Percentiles rank a stretch among this genome's conserved stretches.
These are phyloP conservation scores for Brienomyrus longianalis DNA, from an alignment of 2,113 vertebrate genomes.

Conservation along the genomic window DNA sequence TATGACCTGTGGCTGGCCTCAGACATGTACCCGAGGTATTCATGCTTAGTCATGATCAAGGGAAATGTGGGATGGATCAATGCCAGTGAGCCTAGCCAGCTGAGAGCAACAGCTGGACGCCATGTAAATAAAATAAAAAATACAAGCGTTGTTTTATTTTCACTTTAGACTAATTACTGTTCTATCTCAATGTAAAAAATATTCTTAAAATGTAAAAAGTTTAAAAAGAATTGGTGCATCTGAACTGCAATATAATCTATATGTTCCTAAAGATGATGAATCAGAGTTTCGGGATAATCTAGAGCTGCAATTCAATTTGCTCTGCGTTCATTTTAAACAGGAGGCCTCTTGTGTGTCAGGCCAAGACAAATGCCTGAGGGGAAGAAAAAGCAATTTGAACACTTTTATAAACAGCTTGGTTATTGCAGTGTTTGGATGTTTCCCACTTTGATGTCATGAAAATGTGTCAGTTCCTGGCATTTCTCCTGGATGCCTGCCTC, in stretches of 20 bases:
- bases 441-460: neutral
- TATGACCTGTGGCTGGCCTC: neutral
- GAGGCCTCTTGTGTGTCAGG: slow-evolving; percentile 1
- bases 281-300: neutral
- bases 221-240: neutral
- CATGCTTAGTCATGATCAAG: neutral
- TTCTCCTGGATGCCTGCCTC: neutral
- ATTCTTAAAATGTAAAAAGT: neutral
- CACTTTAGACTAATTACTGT: neutral
- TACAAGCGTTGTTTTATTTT: neutral
- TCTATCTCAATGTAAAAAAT: neutral
- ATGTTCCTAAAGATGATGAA: neutral
- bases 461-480: slow-evolving; percentile 8
- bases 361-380: slow-evolving; percentile 15
- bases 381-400: slow-evolving; percentile 12
- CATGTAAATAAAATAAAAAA: neutral
- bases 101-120: neutral
- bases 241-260: neutral
- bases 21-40: neutral
- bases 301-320: neutral
- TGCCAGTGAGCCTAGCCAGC: neutral
- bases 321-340: slow-evolving; percentile 20
- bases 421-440: neutral
- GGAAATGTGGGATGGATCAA: neutral
- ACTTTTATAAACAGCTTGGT: slow-evolving; percentile 22